Base-by-base conservation (phyloP, 2,113 vertebrate species). In the Blennius ocellaris region DNA sequence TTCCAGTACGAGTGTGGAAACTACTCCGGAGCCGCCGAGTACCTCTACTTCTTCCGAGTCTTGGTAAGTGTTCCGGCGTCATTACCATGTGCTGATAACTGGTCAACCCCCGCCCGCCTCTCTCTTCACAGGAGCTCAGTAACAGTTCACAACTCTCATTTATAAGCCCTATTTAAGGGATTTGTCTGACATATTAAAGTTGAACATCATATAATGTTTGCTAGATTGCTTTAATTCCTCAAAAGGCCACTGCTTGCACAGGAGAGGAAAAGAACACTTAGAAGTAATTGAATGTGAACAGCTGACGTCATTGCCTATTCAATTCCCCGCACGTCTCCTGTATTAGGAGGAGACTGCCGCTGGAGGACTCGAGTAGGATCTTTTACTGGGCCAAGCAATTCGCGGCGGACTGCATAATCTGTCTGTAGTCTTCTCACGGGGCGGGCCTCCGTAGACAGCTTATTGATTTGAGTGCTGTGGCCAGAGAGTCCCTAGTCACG, bases 1-100 rank as follows among this genome's bases (percentile, higher is more conserved):
- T 99, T 99, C 93, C 98, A 99, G 44, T 99, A 98, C 8, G 97
- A 99, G 88, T 98, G 97, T 86, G 97, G 97, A n/a, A 99, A 99
- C 92, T 99, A 99, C 92, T 97, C 97, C 0, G 97, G 97, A 78
- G 98, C 98, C 64, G 97, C 98, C 3, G 97, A 99, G 5, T 99
- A 99, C 84, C 95, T 99, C 61, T 99, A 98, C 93, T 99, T 99
- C 87, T 98, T 99, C 84, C 95, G 97, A 58, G 97, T 99, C 39
- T 85, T 99, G 96, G 97, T 99, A 93, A 97, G 96, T 95, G 45
- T 62, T 30, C 45, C 61, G 51, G 11, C 54, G 48, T 30, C 16
- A 55, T 41, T 64, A 36, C 12, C 40, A 45, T 72, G 64, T 58
- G 38, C 38, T 43, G 52, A 67, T 64, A 65, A 73, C 52, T 15